Conservation (phyloP, 1,140 invertebrate genomes). For the Drosophila pectinifera region DNA sequence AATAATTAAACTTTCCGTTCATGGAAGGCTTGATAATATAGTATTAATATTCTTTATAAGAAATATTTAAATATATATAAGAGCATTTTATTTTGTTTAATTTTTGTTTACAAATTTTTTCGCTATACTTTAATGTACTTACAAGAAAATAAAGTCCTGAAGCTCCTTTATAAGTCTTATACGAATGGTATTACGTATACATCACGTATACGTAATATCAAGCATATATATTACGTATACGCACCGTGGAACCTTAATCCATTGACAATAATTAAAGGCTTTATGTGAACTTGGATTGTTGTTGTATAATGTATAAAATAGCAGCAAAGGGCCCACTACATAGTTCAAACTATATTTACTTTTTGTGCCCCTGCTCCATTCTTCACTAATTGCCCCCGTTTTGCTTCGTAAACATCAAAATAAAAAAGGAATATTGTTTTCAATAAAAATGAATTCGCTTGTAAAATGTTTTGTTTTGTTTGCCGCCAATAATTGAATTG, state of each 20-base stretch:
- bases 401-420: slow-evolving; percentile 13
- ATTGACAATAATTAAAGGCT: slow-evolving; percentile 77
- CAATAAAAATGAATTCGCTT: slow-evolving; percentile 63
- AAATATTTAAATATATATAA: too few species aligned
- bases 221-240: slow-evolving; percentile 76
- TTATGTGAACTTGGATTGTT: slow-evolving; percentile 45
- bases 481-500: slow-evolving; percentile 57
- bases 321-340: slow-evolving; percentile 4
- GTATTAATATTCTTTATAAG: too few species aligned
- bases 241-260: slow-evolving; percentile 71
- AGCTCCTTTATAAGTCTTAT: too few species aligned
- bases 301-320: slow-evolving; percentile 10
- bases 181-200: too few species aligned
- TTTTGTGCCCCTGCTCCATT: slow-evolving; percentile 30
- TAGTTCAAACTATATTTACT: slow-evolving; percentile 6
- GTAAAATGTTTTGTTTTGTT: slow-evolving; percentile 59
- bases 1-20: not conserved
- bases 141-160: not conserved
- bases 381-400: slow-evolving; percentile 70
- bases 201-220: slow-evolving; percentile 9
- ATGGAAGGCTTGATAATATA: too few species aligned
- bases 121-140: not conserved
- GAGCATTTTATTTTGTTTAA: too few species aligned
- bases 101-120: too few species aligned
- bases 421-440: slow-evolving; percentile 45